phyloP scores from a whole-genome alignment of 2,113 vertebrate species.

The Melanocharis versteri region DNA sequence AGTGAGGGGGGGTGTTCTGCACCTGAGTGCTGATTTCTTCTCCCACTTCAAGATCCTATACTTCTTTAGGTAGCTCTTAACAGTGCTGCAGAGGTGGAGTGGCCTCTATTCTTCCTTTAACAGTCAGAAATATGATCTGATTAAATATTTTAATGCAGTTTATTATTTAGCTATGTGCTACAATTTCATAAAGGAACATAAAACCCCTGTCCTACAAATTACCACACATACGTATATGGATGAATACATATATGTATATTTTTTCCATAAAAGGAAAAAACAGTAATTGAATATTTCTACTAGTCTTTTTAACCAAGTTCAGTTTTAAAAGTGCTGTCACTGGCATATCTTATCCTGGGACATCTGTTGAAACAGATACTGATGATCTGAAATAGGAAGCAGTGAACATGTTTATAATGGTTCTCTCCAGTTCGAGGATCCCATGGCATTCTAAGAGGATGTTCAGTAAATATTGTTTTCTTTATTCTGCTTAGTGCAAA shows the following conservation, averaged over 20 bases:
- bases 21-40: background rate
- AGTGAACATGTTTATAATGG: background rate
- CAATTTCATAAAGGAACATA: background rate
- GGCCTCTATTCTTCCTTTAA: background rate
- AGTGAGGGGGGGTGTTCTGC: background rate
- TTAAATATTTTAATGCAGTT: too few species aligned
- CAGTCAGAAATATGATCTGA: too few species aligned
- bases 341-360: background rate
- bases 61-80: background rate
- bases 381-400: background rate
- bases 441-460: background rate
- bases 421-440: background rate
- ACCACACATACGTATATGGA: fast-evolving
- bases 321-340: background rate
- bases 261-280: background rate
- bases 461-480: background rate
- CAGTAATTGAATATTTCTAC: background rate
- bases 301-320: background rate
- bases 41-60: background rate
- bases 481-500: background rate
- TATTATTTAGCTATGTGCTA: background rate
- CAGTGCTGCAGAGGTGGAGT: background rate
- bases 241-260: background rate
- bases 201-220: background rate
- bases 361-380: background rate